Conservation (phyloP, 2,888 invertebrate species). For the Alloplasta piceator region DNA sequence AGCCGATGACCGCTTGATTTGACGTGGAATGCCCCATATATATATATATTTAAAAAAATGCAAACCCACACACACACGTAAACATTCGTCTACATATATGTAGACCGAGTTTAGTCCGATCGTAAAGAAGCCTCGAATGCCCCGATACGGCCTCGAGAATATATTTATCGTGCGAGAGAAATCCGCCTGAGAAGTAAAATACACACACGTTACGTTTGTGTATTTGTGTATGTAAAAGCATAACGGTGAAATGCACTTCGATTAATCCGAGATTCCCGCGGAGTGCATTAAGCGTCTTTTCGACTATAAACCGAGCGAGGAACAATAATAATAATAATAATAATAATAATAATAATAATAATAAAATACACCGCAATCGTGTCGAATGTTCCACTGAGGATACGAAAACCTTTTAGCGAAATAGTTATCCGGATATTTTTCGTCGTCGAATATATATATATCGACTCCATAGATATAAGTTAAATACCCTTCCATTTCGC, state of each 20-base stretch:
- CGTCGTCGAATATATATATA: slow-evolving; percentile 1
- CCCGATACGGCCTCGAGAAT: slow-evolving; percentile 61
- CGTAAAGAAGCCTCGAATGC: slow-evolving; percentile 51
- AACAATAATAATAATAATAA: slow-evolving; percentile 14
- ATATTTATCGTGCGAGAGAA: slow-evolving; percentile 63
- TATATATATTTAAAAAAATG: background rate
- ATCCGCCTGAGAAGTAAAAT: background rate
- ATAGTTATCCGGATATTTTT: slow-evolving; percentile 10
- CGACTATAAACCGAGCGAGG: background rate
- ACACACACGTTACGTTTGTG: background rate
- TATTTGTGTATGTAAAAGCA: background rate
- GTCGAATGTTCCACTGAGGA: background rate
- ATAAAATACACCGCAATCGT: background rate
- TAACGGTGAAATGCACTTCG: background rate
- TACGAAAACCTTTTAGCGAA: slow-evolving; percentile 23
- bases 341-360: slow-evolving; percentile 16
- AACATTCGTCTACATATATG: background rate
- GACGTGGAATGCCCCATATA: too few species aligned
- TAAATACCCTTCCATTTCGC: background rate
- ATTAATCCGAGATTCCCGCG: background rate
- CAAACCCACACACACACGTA: background rate
- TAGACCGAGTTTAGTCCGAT: slow-evolving; percentile 48
- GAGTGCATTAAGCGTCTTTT: slow-evolving; percentile 22
- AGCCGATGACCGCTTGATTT: too few species aligned
- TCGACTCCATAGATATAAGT: background rate